Percentiles rank a stretch among this genome's conserved stretches.
phyloP scores from a whole-genome alignment of 2,888 invertebrate genomes.

The Antheraea yamamai region DNA sequence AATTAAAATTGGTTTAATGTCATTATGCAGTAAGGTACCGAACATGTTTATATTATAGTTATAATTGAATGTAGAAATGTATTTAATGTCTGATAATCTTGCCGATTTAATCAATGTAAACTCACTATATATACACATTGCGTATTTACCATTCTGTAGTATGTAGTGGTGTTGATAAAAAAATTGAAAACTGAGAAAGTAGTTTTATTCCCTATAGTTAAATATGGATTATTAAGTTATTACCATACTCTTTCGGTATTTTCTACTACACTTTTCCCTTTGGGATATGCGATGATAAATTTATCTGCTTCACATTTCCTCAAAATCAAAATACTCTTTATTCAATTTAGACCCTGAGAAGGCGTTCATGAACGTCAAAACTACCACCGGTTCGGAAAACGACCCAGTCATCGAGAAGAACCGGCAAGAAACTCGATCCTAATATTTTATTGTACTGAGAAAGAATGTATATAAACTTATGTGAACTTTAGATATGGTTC shows the following conservation, averaged over 20 bases:
- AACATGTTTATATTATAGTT: neutral
- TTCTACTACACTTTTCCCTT: no score
- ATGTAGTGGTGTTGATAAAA: slow-evolving; percentile 39
- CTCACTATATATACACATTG: neutral
- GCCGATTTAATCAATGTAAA: slow-evolving; percentile 7
- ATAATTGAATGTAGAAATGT: slow-evolving; percentile 16
- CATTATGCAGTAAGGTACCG: neutral
- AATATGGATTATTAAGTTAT: neutral
- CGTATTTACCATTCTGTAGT: slow-evolving; percentile 30
- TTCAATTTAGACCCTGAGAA: no score
- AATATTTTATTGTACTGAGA: no score
- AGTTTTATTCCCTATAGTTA: slow-evolving; percentile 20
- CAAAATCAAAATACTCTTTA: no score
- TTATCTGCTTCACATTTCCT: no score
- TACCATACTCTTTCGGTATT: neutral
- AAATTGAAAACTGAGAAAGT: slow-evolving; percentile 28
- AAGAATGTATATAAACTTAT: no score
- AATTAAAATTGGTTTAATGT: neutral
- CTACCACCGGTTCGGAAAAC: no score
- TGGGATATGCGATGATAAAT: neutral
- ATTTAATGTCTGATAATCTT: slow-evolving; percentile 9
- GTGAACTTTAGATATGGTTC: no score
- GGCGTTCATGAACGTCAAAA: no score
- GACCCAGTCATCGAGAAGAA: no score
- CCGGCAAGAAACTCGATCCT: no score